A percentile compares a stretch with the other conserved stretches of the same genome.
phyloP scores from a whole-genome alignment of 2,888 invertebrate species.

The Agapostemon virescens region DNA sequence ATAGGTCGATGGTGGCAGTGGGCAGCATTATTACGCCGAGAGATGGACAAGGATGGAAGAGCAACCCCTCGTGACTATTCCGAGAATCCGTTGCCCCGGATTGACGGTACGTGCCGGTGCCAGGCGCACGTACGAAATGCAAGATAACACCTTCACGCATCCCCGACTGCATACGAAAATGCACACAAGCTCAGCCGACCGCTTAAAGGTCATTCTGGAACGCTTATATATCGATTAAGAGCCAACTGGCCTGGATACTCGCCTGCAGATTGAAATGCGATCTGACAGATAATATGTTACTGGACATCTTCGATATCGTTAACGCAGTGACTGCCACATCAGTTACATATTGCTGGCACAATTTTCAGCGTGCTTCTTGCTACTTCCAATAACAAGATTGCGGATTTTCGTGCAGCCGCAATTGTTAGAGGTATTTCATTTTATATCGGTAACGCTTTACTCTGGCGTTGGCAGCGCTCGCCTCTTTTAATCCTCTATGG shows the following conservation, averaged over 20 bases:
- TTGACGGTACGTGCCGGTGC: conserved; percentile 65
- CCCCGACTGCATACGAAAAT: conserved; percentile 60
- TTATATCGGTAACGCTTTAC: too few species aligned
- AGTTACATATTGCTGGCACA: not conserved
- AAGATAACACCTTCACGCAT: conserved; percentile 63
- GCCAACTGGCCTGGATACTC: conserved; percentile 61
- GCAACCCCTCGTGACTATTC: conserved; percentile 49
- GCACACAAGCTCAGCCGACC: conserved; percentile 41
- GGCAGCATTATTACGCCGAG: conserved; percentile 57
- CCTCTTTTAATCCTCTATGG: too few species aligned
- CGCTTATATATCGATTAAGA: conserved; percentile 64
- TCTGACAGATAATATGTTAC: conserved; percentile 5
- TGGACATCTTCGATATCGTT: conserved; percentile 11
- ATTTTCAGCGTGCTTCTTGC: not conserved
- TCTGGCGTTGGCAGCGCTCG: too few species aligned
- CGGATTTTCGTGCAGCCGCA: not conserved
- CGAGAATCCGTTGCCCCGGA: conserved; percentile 61
- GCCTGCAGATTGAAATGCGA: conserved; percentile 23
- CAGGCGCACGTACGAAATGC: conserved; percentile 65
- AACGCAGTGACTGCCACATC: not conserved
- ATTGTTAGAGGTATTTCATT: not conserved
- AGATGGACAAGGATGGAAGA: conserved; percentile 49
- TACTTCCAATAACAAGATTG: not conserved
- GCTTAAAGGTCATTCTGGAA: conserved; percentile 55
- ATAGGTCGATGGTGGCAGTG: conserved; percentile 26